A percentile compares a stretch with the other conserved stretches of the same genome.
Conservation (phyloP, 1,140 invertebrate species). For the Holcopasites calliopsidis region DNA sequence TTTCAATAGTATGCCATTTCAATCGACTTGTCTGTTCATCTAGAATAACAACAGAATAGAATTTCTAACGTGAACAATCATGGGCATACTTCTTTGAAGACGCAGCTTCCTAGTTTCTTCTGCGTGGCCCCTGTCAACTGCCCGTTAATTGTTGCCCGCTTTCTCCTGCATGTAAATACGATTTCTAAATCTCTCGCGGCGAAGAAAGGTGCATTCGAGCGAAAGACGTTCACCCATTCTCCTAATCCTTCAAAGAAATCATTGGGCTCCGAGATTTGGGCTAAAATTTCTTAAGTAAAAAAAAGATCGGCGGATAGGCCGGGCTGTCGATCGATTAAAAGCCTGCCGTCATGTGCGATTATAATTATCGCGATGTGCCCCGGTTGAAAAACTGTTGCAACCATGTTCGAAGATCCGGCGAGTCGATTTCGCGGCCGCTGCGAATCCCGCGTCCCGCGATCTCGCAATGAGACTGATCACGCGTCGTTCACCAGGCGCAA, state of each 20-base stretch:
- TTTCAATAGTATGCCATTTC: too few relatives aligned
- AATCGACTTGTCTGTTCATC: not conserved
- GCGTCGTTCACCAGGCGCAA: not conserved
- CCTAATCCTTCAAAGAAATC: too few relatives aligned
- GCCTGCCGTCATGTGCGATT: constrained; percentile 28
- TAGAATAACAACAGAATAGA: not conserved
- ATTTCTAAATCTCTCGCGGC: constrained; percentile 10
- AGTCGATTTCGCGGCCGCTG: constrained; percentile 21
- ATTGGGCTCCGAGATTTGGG: too few relatives aligned
- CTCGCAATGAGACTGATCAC: constrained; percentile 18
- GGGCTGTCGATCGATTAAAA: not conserved
- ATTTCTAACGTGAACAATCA: not conserved
- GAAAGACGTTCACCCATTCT: not conserved
- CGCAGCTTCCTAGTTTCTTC: not conserved
- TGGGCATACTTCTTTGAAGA: not conserved
- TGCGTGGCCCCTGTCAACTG: not conserved
- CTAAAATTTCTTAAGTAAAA: not conserved
- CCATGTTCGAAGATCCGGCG: constrained; percentile 8
- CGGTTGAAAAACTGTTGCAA: constrained; percentile 10
- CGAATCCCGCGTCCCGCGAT: not conserved
- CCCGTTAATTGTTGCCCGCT: constrained; percentile 11
- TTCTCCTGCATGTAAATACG: constrained; percentile 3
- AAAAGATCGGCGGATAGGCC: not conserved
- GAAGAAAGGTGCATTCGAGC: not conserved
- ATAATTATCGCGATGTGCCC: constrained; percentile 1